Conservation (phyloP, 2,113 vertebrate species). For the Lepus timidus region DNA sequence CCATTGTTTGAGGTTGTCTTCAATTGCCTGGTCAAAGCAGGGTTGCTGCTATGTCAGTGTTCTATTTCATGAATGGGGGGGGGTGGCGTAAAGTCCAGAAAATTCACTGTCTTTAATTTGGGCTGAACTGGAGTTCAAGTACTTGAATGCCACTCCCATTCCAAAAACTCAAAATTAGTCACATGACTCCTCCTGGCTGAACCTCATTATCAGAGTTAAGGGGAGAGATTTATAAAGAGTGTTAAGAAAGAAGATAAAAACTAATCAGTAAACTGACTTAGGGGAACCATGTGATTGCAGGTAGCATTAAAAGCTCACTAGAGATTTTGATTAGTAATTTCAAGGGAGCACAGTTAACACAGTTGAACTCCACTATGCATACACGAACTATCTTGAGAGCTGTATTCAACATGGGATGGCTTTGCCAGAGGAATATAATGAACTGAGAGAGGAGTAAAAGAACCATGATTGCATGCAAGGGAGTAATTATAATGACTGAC, state of each 20-base stretch:
- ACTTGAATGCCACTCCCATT: not conserved
- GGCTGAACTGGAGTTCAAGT: not conserved
- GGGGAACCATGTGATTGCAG: not conserved
- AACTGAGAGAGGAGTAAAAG: not conserved
- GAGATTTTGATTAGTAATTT: conserved; percentile 25
- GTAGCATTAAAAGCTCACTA: not conserved
- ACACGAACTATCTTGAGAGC: not conserved
- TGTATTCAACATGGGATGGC: not conserved
- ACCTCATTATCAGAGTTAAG: not conserved
- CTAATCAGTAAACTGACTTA: not conserved
- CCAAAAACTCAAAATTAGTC: not conserved
- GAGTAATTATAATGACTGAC: not conserved
- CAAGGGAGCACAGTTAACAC: not conserved
- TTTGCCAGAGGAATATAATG: not conserved
- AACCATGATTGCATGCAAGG: not conserved
- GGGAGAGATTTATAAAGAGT: not conserved
- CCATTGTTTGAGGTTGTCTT: not conserved
- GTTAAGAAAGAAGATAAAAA: not conserved
- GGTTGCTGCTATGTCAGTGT: not conserved
- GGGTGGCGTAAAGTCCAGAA: not conserved
- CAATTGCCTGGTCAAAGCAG: not conserved
- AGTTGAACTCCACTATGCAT: not conserved
- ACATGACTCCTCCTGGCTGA: not conserved
- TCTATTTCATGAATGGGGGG: not conserved
- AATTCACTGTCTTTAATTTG: not conserved